A percentile compares a stretch with the other conserved stretches of the same genome.
Conservation (phyloP, 2,113 vertebrate species). For the Salvelinus sp. region DNA sequence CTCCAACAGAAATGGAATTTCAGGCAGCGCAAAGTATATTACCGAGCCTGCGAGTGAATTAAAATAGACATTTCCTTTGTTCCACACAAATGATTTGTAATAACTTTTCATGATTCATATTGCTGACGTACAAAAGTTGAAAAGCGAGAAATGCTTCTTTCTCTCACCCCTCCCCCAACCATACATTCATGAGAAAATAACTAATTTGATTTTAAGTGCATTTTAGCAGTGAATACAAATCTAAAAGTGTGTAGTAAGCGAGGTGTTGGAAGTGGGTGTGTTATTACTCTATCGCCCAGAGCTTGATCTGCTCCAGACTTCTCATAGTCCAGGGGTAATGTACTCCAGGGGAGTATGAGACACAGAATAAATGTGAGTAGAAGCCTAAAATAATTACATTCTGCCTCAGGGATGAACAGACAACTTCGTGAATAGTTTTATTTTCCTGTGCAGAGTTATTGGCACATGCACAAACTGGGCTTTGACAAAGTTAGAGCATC, state of each 20-base stretch:
- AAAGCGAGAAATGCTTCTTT: not conserved
- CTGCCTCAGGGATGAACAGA: slow-evolving; percentile 44
- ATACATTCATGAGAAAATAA: slow-evolving; percentile 30
- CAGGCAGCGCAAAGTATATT: not conserved
- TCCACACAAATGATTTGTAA: slow-evolving; percentile 18
- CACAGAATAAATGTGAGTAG: slow-evolving; percentile 41
- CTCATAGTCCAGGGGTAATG: not conserved
- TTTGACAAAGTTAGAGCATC: slow-evolving; percentile 13
- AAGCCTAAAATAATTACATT: slow-evolving; percentile 52
- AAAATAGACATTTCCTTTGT: not conserved
- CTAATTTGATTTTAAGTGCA: slow-evolving; percentile 20
- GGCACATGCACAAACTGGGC: slow-evolving; percentile 12
- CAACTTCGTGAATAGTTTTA: slow-evolving; percentile 41
- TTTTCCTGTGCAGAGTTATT: slow-evolving; percentile 34
- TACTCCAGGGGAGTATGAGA: slow-evolving; percentile 27
- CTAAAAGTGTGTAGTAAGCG: slow-evolving; percentile 39
- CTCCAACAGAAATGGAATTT: slow-evolving; percentile 21
- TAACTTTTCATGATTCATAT: slow-evolving; percentile 23
- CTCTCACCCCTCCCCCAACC: not conserved
- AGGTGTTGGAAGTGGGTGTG: slow-evolving; percentile 43
- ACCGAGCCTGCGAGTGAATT: not conserved
- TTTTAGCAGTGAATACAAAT: slow-evolving; percentile 37
- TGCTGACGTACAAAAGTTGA: slow-evolving; percentile 13
- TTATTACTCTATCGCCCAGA: slow-evolving; percentile 38
- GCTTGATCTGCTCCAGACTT: slow-evolving; percentile 46